phyloP scores from a whole-genome alignment of 2,797 vertebrate species.

The Melanogrammus aeglefinus region DNA sequence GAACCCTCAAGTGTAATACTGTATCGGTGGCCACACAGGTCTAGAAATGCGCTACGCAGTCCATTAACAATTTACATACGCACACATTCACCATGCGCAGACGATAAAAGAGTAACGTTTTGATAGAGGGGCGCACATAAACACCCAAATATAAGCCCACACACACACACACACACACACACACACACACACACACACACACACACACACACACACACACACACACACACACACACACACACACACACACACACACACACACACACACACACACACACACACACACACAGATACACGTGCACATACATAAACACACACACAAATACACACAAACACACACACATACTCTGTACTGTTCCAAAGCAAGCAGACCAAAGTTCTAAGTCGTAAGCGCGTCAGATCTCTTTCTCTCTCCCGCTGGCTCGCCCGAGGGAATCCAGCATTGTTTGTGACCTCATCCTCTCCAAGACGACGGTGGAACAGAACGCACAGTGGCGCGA shows the following conservation, averaged over 20 bases:
- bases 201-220: constrained; percentile 10
- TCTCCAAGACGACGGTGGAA: not conserved
- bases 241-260: constrained; percentile 8
- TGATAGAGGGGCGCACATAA: not conserved
- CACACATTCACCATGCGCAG: constrained; percentile 7
- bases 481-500: not conserved
- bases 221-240: constrained; percentile 9
- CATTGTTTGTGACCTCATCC: not conserved
- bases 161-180: constrained; percentile 10
- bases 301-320: constrained; percentile 16
- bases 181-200: constrained; percentile 17
- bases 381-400: not conserved
- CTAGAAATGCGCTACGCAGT: not conserved
- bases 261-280: constrained; percentile 3
- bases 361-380: not conserved
- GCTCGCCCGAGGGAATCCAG: not conserved
- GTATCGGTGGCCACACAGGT: no score
- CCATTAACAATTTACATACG: not conserved
- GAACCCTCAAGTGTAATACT: no score
- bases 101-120: not conserved
- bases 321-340: constrained; percentile 13
- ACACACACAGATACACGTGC: no score
- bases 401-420: not conserved
- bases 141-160: not conserved
- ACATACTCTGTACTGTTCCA: not conserved